Conservation (phyloP, 2,888 invertebrate species). For the Iphiclides podalirius region DNA sequence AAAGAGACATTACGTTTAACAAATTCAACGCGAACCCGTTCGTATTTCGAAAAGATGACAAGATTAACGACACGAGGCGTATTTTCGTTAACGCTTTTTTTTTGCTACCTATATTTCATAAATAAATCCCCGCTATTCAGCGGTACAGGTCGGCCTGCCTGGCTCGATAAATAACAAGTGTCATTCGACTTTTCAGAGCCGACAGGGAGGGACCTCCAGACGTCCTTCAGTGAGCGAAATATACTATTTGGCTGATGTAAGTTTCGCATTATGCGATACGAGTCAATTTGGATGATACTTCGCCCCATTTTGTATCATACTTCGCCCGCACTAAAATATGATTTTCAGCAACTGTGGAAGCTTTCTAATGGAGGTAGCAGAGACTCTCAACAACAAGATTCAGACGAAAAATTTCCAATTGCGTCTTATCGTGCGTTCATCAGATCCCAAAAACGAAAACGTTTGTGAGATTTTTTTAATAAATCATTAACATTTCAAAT, state of each 20-base stretch:
- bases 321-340: no score
- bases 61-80: constrained; percentile 15
- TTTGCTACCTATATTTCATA: constrained; percentile 35
- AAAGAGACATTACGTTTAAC: neutral
- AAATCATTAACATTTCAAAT: no score
- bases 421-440: no score
- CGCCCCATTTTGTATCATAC: no score
- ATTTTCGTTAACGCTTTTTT: constrained; percentile 18
- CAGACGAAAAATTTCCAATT: no score
- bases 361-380: no score
- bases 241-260: constrained; percentile 14
- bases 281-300: no score
- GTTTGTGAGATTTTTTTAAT: no score
- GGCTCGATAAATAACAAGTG: constrained; percentile 49
- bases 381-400: no score
- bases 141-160: constrained; percentile 42
- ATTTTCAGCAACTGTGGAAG: no score
- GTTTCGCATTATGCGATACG: no score
- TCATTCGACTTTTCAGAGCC: constrained; percentile 50
- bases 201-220: constrained; percentile 54
- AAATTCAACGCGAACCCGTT: constrained; percentile 26
- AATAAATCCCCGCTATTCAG: constrained; percentile 46
- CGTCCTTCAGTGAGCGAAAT: constrained; percentile 46
- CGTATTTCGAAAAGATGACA: constrained; percentile 34
- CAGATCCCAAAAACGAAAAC: no score